Base-by-base conservation (phyloP, 2,888 invertebrate genomes). In the Meiosimyza platycephala region DNA sequence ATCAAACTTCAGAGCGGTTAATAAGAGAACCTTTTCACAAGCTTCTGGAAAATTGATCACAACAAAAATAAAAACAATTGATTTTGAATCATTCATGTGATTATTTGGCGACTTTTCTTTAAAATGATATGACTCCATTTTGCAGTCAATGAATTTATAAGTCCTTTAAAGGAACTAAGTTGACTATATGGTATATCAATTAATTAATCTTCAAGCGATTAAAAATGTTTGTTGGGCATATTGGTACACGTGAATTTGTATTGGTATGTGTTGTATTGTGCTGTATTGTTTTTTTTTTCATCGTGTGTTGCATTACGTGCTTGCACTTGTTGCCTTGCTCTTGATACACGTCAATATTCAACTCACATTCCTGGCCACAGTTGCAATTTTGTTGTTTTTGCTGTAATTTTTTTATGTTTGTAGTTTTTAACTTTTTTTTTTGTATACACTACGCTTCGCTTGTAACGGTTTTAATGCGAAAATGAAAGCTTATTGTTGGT, bases 401-500 rank as follows among this genome's bases (percentile, higher is more conserved):
- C 64, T 57, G 51, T 55, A 52, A 50, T 57, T 52, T 5, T 55
- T 65, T 12, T 72, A 63, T 62, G 40, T 72, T 28, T 74, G 12
- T 70, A 67, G 7, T 75, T 75, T 72, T 74, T 48, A 66, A 60
- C 33, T 54, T 74, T 60, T 66, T 57, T 66, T 18, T 74, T 79
- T 75, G 75, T 78, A 76, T 72, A 76, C 78, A 76, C 76, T 77
- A 77, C 77, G 54, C 75, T 78, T 78, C 76, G 78, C 78, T 81
- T 13, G 63, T 82, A 84, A 83, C 83, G 83, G 81, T 82, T 83
- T 79, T 76, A 78, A 81, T 83, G 80, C 80, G 84, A 84, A 84
- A 84, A 84, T 84, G 84, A 84, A 84, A 84, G 85, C 85, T 84
- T 76, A 18, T n/a, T 15, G 48, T 33, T 40, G 22, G 4, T 51